Evolutionary conservation across 2,797 vertebrate species (phyloP).

Genomic region (Hypotaenidia philippensis): DNA sequence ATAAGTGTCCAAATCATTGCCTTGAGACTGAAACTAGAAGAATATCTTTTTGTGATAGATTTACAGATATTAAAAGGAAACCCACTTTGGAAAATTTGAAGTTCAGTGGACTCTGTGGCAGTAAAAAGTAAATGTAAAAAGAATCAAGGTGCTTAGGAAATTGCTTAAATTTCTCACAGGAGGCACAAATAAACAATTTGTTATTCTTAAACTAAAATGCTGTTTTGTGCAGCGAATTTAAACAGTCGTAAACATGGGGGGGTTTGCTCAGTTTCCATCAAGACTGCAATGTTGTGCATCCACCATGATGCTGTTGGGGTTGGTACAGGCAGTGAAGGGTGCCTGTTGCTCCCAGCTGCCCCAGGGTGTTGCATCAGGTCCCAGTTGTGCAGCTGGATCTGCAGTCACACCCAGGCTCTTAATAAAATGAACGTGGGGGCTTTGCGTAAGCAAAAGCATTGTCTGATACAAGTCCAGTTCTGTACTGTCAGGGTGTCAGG

Average conservation of each 20-base stretch:
- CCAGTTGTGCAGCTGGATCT: background rate
- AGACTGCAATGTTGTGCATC: background rate
- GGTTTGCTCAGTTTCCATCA: background rate
- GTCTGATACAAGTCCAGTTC: background rate
- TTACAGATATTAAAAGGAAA: constrained; percentile 81
- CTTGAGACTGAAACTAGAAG: constrained; percentile 81
- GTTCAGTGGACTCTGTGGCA: constrained; percentile 34
- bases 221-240: constrained; percentile 27
- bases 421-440: background rate
- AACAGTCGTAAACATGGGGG: background rate
- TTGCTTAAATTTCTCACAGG: constrained; percentile 29
- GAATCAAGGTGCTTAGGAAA: background rate
- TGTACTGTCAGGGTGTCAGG: background rate
- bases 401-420: background rate
- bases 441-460: background rate
- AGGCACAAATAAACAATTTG: constrained; percentile 19
- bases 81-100: constrained; percentile 65
- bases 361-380: fast-evolving
- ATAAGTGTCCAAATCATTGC: constrained; percentile 91
- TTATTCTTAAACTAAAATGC: background rate
- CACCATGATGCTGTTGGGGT: background rate
- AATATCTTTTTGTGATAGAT: constrained; percentile 90
- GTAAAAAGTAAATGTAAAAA: constrained; percentile 50
- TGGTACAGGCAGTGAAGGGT: background rate
- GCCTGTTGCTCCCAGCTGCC: background rate